These are phyloP conservation scores for Iselma pallidipennis DNA, from an alignment of 2,888 invertebrate species.

Conservation along the genomic window DNA sequence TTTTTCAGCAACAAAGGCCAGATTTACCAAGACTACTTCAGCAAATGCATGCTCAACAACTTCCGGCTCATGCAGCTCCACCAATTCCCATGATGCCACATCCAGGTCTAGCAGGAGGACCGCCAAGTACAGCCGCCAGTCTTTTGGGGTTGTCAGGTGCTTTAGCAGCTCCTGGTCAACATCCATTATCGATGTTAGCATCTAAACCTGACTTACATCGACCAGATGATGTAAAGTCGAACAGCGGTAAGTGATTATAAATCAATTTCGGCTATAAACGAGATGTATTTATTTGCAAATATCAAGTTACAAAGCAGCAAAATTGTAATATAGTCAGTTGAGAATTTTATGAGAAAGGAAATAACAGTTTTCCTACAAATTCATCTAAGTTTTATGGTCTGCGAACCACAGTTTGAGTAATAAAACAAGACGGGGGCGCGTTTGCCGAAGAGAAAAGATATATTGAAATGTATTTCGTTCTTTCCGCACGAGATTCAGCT, in stretches of 20 bases:
- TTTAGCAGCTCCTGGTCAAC: constrained; percentile 69
- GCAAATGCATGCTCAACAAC: constrained; percentile 93
- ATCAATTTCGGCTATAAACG: too few relatives aligned
- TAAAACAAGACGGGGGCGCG: constrained; percentile 30
- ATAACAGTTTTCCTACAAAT: constrained; percentile 33
- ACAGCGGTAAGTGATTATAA: constrained; percentile 65
- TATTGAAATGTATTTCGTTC: constrained; percentile 32
- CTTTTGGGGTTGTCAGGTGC: constrained; percentile 64
- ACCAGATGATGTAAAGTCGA: constrained; percentile 74
- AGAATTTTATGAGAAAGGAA: constrained; percentile 8
- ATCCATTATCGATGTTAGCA: constrained; percentile 76
- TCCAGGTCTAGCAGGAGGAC: constrained; percentile 63
- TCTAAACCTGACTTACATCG: constrained; percentile 79
- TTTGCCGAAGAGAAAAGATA: constrained; percentile 25
- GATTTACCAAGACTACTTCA: constrained; percentile 82
- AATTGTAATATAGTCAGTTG: not conserved
- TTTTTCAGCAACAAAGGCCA: constrained; percentile 80
- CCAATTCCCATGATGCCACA: constrained; percentile 74
- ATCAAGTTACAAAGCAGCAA: not conserved
- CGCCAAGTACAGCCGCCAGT: constrained; percentile 62
- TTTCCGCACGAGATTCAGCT: constrained; percentile 26
- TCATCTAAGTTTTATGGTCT: constrained; percentile 36
- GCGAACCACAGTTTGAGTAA: constrained; percentile 35
- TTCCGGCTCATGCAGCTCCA: constrained; percentile 72
- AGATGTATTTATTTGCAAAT: too few relatives aligned